Percentiles rank a stretch among this genome's conserved stretches.
phyloP scores from a whole-genome alignment of 2,888 invertebrate genomes.

The Ennomos quercinarius region DNA sequence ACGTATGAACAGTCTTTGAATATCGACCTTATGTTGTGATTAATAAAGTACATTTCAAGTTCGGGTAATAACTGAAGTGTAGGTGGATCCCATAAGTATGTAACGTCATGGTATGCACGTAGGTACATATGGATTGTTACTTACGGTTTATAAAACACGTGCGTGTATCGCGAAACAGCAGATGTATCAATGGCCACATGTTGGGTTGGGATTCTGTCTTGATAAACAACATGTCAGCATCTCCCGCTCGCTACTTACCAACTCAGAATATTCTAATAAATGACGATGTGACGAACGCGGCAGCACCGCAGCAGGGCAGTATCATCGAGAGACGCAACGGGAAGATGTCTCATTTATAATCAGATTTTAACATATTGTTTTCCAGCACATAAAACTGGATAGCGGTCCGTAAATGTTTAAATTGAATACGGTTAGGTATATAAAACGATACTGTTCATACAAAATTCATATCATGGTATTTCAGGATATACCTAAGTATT shows the following conservation, averaged over 20 bases:
- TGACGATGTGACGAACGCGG: background rate
- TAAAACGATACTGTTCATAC: slow-evolving; percentile 26
- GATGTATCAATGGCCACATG: slow-evolving; percentile 66
- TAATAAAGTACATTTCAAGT: background rate
- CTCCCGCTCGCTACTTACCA: background rate
- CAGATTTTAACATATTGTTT: no score
- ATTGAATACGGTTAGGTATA: no score
- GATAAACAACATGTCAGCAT: slow-evolving; percentile 49
- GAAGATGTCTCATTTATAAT: no score
- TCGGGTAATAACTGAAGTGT: slow-evolving; percentile 19
- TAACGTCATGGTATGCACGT: slow-evolving; percentile 24
- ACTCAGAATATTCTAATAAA: background rate
- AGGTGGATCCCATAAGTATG: slow-evolving; percentile 25
- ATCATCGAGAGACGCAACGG: no score
- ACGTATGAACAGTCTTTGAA: slow-evolving; percentile 9
- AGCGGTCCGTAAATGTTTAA: no score
- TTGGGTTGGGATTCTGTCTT: slow-evolving; percentile 54
- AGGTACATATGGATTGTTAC: slow-evolving; percentile 36
- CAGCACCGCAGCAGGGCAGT: background rate
- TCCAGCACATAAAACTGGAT: no score
- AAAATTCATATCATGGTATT: slow-evolving; percentile 8
- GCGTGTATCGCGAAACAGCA: slow-evolving; percentile 60
- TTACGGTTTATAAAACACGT: slow-evolving; percentile 48
- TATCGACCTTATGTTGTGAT: slow-evolving; percentile 10
- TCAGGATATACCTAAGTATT: slow-evolving; percentile 6